phyloP scores from a whole-genome alignment of 2,113 vertebrate species.

The Gyps fulvus region DNA sequence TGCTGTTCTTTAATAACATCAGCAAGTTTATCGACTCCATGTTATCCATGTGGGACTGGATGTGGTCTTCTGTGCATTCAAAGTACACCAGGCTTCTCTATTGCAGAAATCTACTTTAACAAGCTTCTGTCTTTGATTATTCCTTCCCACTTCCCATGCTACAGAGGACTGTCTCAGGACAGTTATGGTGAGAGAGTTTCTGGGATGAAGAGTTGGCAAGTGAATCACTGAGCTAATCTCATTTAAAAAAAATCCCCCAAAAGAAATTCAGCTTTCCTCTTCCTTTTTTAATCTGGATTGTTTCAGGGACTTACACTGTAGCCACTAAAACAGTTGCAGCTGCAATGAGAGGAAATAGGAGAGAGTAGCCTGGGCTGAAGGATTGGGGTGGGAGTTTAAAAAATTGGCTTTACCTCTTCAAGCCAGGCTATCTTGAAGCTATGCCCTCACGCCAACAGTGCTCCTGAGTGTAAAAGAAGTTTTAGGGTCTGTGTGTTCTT shows the following conservation, averaged over 20 bases:
- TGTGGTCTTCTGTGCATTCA: neutral
- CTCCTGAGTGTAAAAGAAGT: neutral
- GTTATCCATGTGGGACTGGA: neutral
- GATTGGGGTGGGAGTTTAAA: neutral
- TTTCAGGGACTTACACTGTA: neutral
- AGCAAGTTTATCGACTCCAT: rapidly evolving
- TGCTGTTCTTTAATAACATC: rapidly evolving
- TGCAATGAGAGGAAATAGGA: neutral
- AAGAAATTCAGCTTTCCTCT: neutral
- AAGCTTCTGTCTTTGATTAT: neutral
- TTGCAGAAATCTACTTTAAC: neutral
- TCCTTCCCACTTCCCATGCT: neutral
- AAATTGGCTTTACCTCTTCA: neutral
- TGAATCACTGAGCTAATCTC: neutral
- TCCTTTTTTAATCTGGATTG: neutral
- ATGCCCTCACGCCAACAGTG: neutral
- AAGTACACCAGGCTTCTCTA: neutral
- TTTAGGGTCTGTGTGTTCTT: neutral
- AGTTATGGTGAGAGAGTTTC: neutral
- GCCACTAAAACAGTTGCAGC: neutral
- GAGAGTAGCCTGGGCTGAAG: neutral
- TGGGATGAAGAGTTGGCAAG: neutral
- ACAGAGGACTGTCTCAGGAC: neutral
- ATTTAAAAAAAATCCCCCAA: neutral
- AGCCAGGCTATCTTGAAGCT: neutral